These are phyloP conservation scores for Pseudois nayaur DNA, from an alignment of 2,113 vertebrate genomes.

Conservation along the genomic window DNA sequence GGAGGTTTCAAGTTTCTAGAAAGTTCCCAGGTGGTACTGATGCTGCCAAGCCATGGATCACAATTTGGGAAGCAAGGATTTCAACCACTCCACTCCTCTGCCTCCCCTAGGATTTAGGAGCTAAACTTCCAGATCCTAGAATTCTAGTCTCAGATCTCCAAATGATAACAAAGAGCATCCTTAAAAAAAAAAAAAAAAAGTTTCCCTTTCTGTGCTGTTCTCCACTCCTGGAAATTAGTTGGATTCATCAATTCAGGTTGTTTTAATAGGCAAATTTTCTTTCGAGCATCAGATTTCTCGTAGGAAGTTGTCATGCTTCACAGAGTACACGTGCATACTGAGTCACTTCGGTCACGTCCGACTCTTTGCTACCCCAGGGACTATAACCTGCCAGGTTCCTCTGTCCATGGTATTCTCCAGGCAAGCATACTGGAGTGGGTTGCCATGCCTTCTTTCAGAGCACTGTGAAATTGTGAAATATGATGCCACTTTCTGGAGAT, in stretches of 20 bases:
- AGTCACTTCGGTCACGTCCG: neutral
- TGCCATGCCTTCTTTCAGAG: neutral
- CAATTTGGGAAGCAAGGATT: neutral
- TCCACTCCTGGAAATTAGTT: neutral
- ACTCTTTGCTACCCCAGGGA: neutral
- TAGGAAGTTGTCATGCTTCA: neutral
- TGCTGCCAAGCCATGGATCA: neutral
- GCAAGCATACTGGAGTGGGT: neutral
- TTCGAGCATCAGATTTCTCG: neutral
- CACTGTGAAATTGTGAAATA: neutral
- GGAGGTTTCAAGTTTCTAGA: neutral
- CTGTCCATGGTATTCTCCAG: neutral
- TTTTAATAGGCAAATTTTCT: neutral
- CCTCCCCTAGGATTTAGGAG: neutral
- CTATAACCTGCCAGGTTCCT: neutral
- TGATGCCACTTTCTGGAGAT: neutral
- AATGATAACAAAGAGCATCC: neutral
- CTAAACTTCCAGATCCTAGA: neutral
- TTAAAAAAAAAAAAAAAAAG: too few species aligned
- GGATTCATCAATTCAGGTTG: neutral
- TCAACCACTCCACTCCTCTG: neutral
- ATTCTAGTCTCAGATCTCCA: neutral
- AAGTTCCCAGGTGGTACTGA: neutral
- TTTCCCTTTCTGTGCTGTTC: neutral
- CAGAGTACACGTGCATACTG: neutral